Evolutionary conservation across 1,140 invertebrate species (phyloP), one percentile per base, ranked within the genome.

Genomic region (Trachymyrmex septentrionalis): DNA sequence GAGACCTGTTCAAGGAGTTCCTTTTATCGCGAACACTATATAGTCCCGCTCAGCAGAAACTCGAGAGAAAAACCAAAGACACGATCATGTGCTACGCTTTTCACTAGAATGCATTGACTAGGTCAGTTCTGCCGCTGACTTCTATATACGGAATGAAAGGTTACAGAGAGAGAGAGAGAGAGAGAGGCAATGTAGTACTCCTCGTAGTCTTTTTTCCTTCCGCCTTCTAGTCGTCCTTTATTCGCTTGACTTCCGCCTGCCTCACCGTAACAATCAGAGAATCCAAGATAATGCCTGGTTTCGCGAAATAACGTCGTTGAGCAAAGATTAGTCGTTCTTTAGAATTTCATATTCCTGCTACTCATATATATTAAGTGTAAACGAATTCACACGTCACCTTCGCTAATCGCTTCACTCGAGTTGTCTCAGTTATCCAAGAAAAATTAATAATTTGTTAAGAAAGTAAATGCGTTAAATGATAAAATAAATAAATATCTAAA

Each of bases 101-200:
- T 80, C 76, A 50, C 34, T 30, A 34, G 61, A 80, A 80, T 34
- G 44, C 19, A 30, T 30, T 44, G 24, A 53, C 24, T 53, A 61
- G 76, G 76, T 80, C 76, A 80, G 63, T 80, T 67, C 63, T 80
- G 24, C 19, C n/a, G n/a, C 44, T 66, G 61, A 80, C 76, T 80
- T 34, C 61, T 80, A 48, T 78, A 78, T 53, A n/a, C 34, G 76
- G 3, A 80, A 80, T 21, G 44, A 80, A 80, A 34, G 44, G 76
- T 80, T n/a, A 53, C 27, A 27, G 76, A 80, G 44, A 76, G 61
- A 78, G 44, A 76, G 21, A 53, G n/a, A 27, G 76, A 80, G 44
- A 76, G 61, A 78, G 44, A 76, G 21, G 34, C 55, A 38, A 66
- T 78, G 59, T 66, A 44, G 44, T 78, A 44, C 14, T 53, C 61